Conservation (phyloP, 1,140 invertebrate genomes). For the Bradynema listronoti region DNA sequence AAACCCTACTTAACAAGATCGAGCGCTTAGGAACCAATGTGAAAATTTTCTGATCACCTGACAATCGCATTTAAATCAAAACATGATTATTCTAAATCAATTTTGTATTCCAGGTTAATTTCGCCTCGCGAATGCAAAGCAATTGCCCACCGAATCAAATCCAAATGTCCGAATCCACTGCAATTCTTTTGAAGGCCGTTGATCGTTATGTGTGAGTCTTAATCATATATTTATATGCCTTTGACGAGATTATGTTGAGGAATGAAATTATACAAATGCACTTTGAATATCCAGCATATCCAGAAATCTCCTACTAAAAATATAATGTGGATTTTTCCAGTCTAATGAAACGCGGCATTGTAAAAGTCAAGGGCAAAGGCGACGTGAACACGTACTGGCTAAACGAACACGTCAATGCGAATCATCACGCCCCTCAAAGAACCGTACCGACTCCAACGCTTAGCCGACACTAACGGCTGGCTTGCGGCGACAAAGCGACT, state of each 20-base stretch:
- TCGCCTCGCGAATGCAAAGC: conserved; percentile 56
- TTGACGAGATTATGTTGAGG: too few species aligned
- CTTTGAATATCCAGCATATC: too few species aligned
- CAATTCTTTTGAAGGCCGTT: conserved; percentile 36
- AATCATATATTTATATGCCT: too few species aligned
- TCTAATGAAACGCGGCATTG: conserved; percentile 51
- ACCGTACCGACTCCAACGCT: too few species aligned
- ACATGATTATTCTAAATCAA: background rate
- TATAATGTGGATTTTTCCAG: background rate
- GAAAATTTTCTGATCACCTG: background rate
- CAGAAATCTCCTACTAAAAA: too few species aligned
- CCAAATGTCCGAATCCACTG: conserved; percentile 54
- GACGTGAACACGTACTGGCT: conserved; percentile 38
- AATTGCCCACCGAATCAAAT: conserved; percentile 57
- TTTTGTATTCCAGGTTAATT: conserved; percentile 45
- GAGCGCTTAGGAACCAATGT: conserved; percentile 66
- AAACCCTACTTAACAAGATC: background rate
- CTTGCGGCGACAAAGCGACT: too few species aligned
- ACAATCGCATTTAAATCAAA: background rate
- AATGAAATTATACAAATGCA: too few species aligned
- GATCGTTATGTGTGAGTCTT: conserved; percentile 27
- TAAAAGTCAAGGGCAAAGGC: conserved; percentile 56
- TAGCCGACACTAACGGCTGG: too few species aligned
- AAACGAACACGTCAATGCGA: conserved; percentile 19
- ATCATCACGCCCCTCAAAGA: too few species aligned